A percentile compares a stretch with the other conserved stretches of the same genome.
Evolutionary conservation across 1,140 invertebrate species (phyloP).

Genomic region (Cardiocondyla obscurior): DNA sequence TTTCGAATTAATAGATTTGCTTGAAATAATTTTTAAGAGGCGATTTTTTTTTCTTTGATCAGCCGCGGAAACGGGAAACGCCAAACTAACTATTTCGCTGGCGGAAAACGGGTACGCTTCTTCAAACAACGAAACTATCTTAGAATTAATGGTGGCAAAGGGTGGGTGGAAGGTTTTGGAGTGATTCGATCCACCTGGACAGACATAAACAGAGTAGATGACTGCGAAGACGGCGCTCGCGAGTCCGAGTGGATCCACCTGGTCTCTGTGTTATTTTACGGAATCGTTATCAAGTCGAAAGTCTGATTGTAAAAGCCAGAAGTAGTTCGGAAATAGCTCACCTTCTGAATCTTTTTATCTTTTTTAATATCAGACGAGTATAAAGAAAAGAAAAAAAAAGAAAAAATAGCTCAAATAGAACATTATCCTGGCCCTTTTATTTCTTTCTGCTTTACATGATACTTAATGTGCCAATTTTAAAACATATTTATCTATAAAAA

Average conservation of each 20-base stretch:
- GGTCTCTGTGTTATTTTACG: slow-evolving; percentile 66
- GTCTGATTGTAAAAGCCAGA: slow-evolving; percentile 40
- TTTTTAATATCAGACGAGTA: background rate
- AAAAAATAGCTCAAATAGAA: no score
- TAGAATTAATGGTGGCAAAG: slow-evolving; percentile 70
- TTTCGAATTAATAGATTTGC: background rate
- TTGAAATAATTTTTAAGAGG: no score
- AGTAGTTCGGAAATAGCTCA: background rate
- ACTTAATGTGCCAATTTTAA: no score
- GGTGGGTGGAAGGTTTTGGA: slow-evolving; percentile 56
- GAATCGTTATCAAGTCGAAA: slow-evolving; percentile 58
- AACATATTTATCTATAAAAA: no score
- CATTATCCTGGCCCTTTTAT: no score
- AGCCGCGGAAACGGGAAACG: background rate
- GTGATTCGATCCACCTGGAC: slow-evolving; percentile 80
- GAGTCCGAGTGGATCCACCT: slow-evolving; percentile 78
- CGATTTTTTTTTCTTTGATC: slow-evolving; percentile 37
- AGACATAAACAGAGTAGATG: slow-evolving; percentile 78
- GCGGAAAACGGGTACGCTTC: slow-evolving; percentile 35
- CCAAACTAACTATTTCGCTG: background rate
- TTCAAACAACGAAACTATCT: slow-evolving; percentile 69
- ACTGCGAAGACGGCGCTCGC: slow-evolving; percentile 65
- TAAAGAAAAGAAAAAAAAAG: no score
- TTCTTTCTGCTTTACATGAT: no score
- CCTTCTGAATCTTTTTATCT: no score